phyloP scores from a whole-genome alignment of 2,797 vertebrate species.

The Sebastes cheni region DNA sequence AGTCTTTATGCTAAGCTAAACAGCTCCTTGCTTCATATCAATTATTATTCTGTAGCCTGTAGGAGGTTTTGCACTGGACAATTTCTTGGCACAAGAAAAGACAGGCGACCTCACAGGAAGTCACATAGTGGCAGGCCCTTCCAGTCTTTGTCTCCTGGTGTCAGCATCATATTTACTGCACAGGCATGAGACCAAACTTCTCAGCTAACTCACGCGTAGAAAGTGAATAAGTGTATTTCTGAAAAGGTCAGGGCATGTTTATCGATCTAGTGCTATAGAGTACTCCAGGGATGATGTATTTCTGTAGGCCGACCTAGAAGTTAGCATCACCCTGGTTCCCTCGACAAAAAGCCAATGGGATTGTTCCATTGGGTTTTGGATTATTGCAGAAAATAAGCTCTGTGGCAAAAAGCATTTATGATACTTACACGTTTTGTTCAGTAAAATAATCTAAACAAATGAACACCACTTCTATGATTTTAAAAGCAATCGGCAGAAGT shows the following conservation, averaged over 20 bases:
- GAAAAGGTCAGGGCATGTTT: background rate
- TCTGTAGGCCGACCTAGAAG: too few species aligned
- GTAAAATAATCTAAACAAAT: too few species aligned
- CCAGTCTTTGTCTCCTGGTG: background rate
- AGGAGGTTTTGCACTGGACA: background rate
- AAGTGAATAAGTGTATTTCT: background rate
- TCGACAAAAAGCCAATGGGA: accelerated
- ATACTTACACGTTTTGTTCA: too few species aligned
- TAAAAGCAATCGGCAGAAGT: too few species aligned
- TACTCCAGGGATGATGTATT: accelerated
- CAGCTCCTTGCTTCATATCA: background rate
- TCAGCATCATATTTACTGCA: background rate
- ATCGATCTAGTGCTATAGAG: background rate
- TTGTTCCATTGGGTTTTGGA: too few species aligned
- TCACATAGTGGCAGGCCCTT: too few species aligned
- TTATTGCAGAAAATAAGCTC: too few species aligned
- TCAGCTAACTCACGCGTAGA: background rate
- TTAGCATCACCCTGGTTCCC: too few species aligned
- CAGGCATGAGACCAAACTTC: background rate
- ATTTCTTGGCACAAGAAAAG: background rate
- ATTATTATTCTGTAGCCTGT: background rate
- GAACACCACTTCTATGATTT: too few species aligned
- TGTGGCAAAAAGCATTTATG: too few species aligned
- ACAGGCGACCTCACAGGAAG: background rate
- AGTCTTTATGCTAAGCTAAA: background rate